Conservation (phyloP, 2,888 invertebrate genomes). For the Daptonema setosum region DNA sequence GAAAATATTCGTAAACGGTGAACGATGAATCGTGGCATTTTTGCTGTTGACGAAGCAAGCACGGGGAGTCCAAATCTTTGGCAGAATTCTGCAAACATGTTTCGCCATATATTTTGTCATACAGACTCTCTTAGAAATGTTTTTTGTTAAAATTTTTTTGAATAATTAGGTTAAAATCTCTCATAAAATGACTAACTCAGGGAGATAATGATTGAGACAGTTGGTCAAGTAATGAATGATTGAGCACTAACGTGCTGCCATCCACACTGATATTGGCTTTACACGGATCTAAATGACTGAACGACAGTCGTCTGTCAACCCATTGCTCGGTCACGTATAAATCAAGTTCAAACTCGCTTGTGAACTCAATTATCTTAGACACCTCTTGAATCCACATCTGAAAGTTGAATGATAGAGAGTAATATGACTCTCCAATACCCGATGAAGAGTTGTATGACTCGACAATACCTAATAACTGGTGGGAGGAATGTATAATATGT, state of each 20-base stretch:
- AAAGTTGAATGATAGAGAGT: too few species aligned
- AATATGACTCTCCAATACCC: too few species aligned
- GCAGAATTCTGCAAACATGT: too few species aligned
- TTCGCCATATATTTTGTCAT: too few species aligned
- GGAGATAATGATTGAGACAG: too few species aligned
- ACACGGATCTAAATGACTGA: slow-evolving; percentile 23
- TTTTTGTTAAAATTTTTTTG: too few species aligned
- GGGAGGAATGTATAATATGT: too few species aligned
- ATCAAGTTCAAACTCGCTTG: slow-evolving; percentile 26
- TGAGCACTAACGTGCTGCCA: slow-evolving; percentile 16
- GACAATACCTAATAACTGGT: too few species aligned
- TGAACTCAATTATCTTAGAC: slow-evolving; percentile 27
- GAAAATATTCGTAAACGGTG: slow-evolving; percentile 24
- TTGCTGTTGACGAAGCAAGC: slow-evolving; percentile 22
- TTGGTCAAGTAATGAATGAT: not conserved
- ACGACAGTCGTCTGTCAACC: slow-evolving; percentile 22
- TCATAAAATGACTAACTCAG: too few species aligned
- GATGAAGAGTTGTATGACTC: too few species aligned
- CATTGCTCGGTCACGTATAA: slow-evolving; percentile 27
- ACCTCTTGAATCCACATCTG: slow-evolving; percentile 28
- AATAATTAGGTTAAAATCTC: too few species aligned
- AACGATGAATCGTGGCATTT: slow-evolving; percentile 19
- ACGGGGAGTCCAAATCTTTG: slow-evolving; percentile 23
- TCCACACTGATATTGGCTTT: slow-evolving; percentile 24
- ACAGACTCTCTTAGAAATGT: too few species aligned